Percentiles rank a stretch among this genome's conserved stretches.
These are phyloP conservation scores for Hippocampus barbouri DNA, from an alignment of 2,113 vertebrate genomes.

Conservation along the genomic window DNA sequence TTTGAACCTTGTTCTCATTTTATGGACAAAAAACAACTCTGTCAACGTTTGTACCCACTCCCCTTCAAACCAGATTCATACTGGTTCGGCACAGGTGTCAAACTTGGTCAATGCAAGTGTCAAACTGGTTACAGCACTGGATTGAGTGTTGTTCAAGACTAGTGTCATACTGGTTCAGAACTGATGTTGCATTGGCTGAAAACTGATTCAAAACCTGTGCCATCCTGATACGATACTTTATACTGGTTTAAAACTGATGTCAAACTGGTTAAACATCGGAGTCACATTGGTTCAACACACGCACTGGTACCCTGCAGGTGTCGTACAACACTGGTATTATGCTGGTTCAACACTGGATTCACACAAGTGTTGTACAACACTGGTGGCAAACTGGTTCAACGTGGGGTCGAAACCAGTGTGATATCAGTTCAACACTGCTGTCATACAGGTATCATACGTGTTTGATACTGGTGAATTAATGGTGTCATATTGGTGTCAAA, in stretches of 20 bases:
- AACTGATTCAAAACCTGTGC: slow-evolving; percentile 22
- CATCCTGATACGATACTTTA: neutral
- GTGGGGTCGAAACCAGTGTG: neutral
- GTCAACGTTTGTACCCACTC: neutral
- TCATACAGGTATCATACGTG: no score
- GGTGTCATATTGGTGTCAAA: neutral
- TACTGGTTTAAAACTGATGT: neutral
- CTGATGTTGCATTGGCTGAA: neutral
- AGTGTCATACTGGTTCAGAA: neutral
- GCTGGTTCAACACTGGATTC: neutral
- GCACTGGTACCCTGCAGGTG: neutral
- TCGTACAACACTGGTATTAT: neutral
- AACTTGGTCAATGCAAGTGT: neutral
- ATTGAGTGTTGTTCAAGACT: neutral
- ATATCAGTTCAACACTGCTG: neutral
- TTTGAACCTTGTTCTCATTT: neutral
- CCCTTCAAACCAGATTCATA: neutral
- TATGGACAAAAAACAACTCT: neutral
- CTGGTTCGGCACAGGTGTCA: neutral
- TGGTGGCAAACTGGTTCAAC: neutral
- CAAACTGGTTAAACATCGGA: neutral
- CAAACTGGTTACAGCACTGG: neutral
- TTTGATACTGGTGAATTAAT: neutral
- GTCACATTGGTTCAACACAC: neutral
- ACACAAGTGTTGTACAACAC: neutral